phyloP scores from a whole-genome alignment of 2,888 invertebrate species.

The Drosophila sordidula region DNA sequence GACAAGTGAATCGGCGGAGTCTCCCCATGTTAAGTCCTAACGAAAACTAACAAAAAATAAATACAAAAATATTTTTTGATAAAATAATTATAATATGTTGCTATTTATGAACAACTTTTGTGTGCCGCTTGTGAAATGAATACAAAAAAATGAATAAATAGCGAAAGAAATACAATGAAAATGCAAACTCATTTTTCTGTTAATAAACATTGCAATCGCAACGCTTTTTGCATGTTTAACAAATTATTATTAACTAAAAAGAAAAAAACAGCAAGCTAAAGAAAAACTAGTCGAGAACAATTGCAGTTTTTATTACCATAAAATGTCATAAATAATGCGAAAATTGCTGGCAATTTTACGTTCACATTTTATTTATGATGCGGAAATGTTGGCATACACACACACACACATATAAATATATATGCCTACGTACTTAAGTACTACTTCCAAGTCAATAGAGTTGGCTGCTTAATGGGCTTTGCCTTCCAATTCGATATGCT shows the following conservation, averaged over 20 bases:
- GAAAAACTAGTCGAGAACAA: background rate
- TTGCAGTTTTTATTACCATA: background rate
- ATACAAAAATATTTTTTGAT: background rate
- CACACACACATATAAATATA: background rate
- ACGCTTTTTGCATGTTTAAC: constrained; percentile 37
- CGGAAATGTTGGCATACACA: constrained; percentile 21
- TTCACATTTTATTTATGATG: constrained; percentile 15
- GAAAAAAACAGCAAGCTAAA: constrained; percentile 7
- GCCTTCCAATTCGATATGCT: too few relatives aligned
- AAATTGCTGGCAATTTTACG: constrained; percentile 9
- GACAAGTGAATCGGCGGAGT: background rate
- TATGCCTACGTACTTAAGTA: background rate
- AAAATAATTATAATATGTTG: constrained; percentile 9
- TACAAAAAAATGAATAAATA: background rate
- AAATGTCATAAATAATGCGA: constrained; percentile 41
- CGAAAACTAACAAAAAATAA: background rate
- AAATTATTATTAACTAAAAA: constrained; percentile 4
- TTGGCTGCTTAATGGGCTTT: too few relatives aligned
- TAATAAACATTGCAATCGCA: constrained; percentile 24
- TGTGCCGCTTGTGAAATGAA: constrained; percentile 12
- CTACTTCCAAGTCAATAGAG: too few relatives aligned
- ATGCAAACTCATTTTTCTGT: constrained; percentile 35
- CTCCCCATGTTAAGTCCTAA: background rate
- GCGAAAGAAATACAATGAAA: constrained; percentile 30
- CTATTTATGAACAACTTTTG: background rate